Percentiles rank a stretch among this genome's conserved stretches.
phyloP scores from a whole-genome alignment of 2,797 vertebrate species.

The Ptychadena robeensis region DNA sequence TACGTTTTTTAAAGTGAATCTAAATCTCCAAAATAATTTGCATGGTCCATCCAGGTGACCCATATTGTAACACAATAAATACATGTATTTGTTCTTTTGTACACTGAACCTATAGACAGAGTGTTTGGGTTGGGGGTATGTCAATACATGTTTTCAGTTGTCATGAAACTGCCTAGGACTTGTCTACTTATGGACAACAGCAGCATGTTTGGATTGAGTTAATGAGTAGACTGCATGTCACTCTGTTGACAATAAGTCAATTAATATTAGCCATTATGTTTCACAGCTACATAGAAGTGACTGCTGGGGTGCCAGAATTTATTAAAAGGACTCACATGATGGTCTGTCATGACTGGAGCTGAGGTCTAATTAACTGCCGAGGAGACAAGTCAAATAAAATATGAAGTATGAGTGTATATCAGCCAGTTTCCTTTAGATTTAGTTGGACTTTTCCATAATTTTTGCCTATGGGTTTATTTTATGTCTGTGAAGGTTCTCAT shows the following conservation, averaged over 20 bases:
- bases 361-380: background rate
- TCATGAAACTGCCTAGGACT: background rate
- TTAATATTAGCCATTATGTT: conserved; percentile 4
- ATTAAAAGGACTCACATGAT: background rate
- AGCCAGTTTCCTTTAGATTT: too few relatives aligned
- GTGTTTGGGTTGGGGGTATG: background rate
- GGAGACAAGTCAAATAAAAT: background rate
- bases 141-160: background rate
- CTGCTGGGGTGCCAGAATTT: background rate
- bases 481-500: too few relatives aligned
- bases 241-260: background rate
- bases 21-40: too few relatives aligned
- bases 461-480: too few relatives aligned
- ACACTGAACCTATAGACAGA: too few relatives aligned
- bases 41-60: too few relatives aligned
- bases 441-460: too few relatives aligned
- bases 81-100: too few relatives aligned
- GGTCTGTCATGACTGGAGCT: background rate
- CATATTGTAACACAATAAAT: too few relatives aligned
- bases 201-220: background rate
- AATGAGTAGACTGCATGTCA: background rate
- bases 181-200: background rate
- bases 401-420: too few relatives aligned
- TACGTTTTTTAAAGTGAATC: too few relatives aligned
- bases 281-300: background rate